Base-by-base conservation (phyloP, 2,113 vertebrate species). In the Murina feae region DNA sequence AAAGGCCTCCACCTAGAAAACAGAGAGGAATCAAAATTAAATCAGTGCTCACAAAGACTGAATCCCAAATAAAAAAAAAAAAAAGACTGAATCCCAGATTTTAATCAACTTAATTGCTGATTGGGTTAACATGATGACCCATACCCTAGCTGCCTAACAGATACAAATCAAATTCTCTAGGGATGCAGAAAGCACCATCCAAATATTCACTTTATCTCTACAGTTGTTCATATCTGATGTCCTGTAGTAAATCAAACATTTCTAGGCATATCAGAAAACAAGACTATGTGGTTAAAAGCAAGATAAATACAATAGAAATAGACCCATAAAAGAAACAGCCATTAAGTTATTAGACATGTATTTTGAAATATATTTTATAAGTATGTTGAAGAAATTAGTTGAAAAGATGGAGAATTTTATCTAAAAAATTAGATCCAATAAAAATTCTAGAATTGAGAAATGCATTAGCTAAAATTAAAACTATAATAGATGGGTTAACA, bases 281-380 rank as follows among this genome's bases (percentile, higher is more conserved):
- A 82, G 49, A 47, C 12, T 47, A 10, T 25, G 10, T 28, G 21
- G 68, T 55, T 28, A 72, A 72, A 95, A 85, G 21, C 25, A 32
- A 89, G 60, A 78, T 60, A 93, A 92, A 92, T 66, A 78, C 72
- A 76, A 44, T 25, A 94, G 44, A 91, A 90, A 95, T 0, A 86
- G 39, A 44, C 1, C 4, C 80, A 85, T 5, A 66, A 17, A 55
- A 74, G 12, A 86, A 63, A 60, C 2, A 90, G 32, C 44, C 69
- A 39, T 32, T 66, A 76, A 68, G 30, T 80, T 84, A 55, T 20
- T 47, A 80, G 66, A 69, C 4, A 76, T 17, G 11, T 42, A 47
- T 32, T 47, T 89, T 66, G n/a, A 81, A 89, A 83, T 82, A 42
- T 49, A 1, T 66, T 37, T 37, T 49, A 76, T 28, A 72, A 74